Evolutionary conservation across 2,888 invertebrate species (phyloP), one percentile per base, ranked within the genome.

Genomic region (Watsonalla binaria): DNA sequence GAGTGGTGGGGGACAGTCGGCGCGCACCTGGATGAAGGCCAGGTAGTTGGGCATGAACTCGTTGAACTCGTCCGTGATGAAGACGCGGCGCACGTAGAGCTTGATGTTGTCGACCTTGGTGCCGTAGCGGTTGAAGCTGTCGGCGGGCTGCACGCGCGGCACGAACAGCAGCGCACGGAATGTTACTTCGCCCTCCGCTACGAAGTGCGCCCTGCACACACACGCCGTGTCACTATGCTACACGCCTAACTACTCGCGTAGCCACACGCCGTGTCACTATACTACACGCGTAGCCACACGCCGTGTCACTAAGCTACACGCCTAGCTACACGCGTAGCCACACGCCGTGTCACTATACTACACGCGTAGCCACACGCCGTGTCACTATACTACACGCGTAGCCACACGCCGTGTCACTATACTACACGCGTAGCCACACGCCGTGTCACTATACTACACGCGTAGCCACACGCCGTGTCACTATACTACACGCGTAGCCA

Each of bases 31-130:
- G 58, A 99, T 94, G 85, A 99, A 99, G 66, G 94, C 95, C 68
- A 99, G 92, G 85, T 99, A 99, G 83, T 96, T 98, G 63, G 99
- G 99, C 96, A 99, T 97, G 95, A 99, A 97, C 80, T 99, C 99
- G 82, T 97, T 97, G 92, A 99, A 99, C 91, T 99, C 98, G 84
- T 99, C 99, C 7, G 99, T 99, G 88, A 99, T 99, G 92, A 99
- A 99, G 13, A 99, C 99, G 59, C 99, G 93, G 57, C 99, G 94
- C 54, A 99, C 99, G 86, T 97, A 99, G 59, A 99, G 92, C 92
- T 99, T 99, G 76, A 99, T 98, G 86, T 97, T 95, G 83, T 99
- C 98, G 5, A 95, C 94, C 79, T 96, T 96, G 64, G 97, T 96
- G 69, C 99, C 99, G 82, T 99, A 99, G 78, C 95, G 94, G 88